Evolutionary conservation across 2,113 vertebrate species (phyloP), one percentile per base, ranked within the genome.

Genomic region (Apteryx mantelli): DNA sequence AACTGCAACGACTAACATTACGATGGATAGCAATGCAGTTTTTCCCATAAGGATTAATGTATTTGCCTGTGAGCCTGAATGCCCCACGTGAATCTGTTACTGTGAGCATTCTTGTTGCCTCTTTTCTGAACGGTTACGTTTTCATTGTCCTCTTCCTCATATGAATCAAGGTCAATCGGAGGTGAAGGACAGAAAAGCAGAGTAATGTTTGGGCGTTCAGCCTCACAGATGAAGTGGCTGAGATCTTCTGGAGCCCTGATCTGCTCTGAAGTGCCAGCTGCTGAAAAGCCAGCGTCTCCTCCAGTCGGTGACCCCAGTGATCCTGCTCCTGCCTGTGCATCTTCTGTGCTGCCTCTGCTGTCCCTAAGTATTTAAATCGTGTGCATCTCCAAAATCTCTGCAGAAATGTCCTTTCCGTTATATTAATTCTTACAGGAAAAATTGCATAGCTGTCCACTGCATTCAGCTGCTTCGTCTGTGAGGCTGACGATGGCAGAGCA

Each of bases 131-230:
- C 0, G 0, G 6, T 91, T 84, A 10, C 32, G 1, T 73, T 88
- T 75, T 50, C 60, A 7, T n/a, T 82, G 44, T 60, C 40, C 2
- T 36, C 80, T 73, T 71, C 36, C 34, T 63, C 34, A 18, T 0
- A 0, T 63, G 73, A 83, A 18, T 63, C 1, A 11, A 81, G 80
- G 83, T 88, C 83, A 40, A 13, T 15, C 64, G 22, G 81, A 92
- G 89, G 69, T 55, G 77, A 95, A 69, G 65, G 83, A 66, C 80
- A 64, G 80, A 68, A 87, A 74, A 82, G 12, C 81, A 71, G 46
- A 34, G 20, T 65, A 3, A 1, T 44, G 61, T 79, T 81, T 64
- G 71, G 50, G 58, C 76, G 3, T 48, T 96, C 68, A 65, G 38
- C 76, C 88, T 92, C 1, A 0, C 25, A 11, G 58, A 19, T 65